Base-by-base conservation (phyloP, 2,797 vertebrate species). In the Hemibagrus guttatus region DNA sequence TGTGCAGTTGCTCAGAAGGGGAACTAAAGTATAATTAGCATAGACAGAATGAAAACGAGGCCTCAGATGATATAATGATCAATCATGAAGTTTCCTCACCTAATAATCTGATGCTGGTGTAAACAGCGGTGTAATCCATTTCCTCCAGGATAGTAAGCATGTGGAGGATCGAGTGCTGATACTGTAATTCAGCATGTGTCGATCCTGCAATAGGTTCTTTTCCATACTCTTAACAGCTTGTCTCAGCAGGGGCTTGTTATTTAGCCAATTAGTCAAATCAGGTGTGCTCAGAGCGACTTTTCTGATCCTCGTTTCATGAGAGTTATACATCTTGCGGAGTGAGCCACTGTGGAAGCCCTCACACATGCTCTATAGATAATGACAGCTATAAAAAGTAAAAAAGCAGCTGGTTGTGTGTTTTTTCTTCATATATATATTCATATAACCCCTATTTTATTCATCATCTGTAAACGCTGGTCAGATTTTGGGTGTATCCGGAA, bases 21-120 rank as follows among this genome's bases (percentile, higher is more conserved):
- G 54, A 59, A 9, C 28, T n/a, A 39, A 26, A 35, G 74, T 31
- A 12, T 64, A 64, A 85, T 80, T 84, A 87, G 82, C 58, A 63
- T 56, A 42, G 66, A 31, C 35, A 49, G 81, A 59, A 69, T 49
- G 5, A 84, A 84, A 81, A 76, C 26, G 42, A 74, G 26, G 54
- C 14, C 49, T 9, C 1, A n/a, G 52, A 13, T 52, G 8, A 66
- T 68, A 9, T 28, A 4, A 14, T 58, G 71, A 68, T 54, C 72
- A 79, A 14, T 61, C 56, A n/a, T 59, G 74, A 28, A 39, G 26
- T 61, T 84, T 9, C 64, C 42, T 79, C 39, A 64, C 12, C 35
- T 49, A 75, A 42, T 59, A 17, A 23, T 39, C n/a, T 52, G 19
- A 78, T n/a, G 49, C 28, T n/a, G 1, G 35, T 58, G 42, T 69